phyloP scores from a whole-genome alignment of 2,113 vertebrate species.

The Phalacrocorax carbo region DNA sequence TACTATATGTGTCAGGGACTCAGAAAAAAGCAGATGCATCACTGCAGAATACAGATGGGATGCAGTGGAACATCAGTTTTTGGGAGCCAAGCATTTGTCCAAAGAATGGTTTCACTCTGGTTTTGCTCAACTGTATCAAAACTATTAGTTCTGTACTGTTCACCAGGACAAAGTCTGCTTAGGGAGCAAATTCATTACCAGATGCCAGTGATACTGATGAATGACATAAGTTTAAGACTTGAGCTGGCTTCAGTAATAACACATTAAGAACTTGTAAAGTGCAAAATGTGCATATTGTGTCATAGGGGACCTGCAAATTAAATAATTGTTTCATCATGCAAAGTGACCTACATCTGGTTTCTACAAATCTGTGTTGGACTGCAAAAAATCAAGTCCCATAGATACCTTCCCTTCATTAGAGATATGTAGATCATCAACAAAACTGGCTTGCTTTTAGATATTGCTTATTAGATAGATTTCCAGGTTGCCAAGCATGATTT shows the following conservation, averaged over 20 bases:
- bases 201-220: neutral
- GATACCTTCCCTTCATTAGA: neutral
- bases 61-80: neutral
- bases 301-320: neutral
- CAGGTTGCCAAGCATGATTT: neutral
- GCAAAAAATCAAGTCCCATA: neutral
- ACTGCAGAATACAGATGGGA: neutral
- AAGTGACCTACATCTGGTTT: neutral
- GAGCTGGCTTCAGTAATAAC: neutral
- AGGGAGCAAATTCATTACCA: neutral
- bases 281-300: neutral
- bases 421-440: neutral
- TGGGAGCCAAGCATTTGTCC: neutral
- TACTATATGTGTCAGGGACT: no score
- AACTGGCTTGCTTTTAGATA: neutral
- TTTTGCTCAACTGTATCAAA: neutral
- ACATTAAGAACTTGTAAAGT: neutral
- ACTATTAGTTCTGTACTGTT: rapidly evolving
- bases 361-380: neutral
- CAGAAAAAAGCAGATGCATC: neutral
- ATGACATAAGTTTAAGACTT: neutral
- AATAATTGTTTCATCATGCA: neutral
- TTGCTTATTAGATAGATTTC: neutral
- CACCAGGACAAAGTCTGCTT: neutral
- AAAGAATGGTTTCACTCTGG: neutral